Conservation (phyloP, 92 coral and sea anemone genomes). For the Metridium senile region DNA sequence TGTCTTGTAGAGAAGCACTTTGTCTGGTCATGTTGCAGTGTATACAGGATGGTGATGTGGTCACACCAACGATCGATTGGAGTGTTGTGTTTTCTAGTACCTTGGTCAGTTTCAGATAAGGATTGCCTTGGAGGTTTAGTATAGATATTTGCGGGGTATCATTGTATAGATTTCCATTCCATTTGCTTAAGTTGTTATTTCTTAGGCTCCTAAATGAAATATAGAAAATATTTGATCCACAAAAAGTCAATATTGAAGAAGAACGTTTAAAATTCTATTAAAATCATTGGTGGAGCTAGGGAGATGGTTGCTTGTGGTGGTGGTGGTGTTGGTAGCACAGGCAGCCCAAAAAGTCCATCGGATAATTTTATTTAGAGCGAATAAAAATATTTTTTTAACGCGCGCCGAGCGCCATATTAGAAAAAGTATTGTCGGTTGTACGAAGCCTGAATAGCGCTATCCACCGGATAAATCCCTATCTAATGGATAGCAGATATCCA, state of each 20-base stretch:
- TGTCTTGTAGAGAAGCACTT: conserved; percentile 12
- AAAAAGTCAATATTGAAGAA: no score
- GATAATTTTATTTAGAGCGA: no score
- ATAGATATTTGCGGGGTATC: conserved; percentile 34
- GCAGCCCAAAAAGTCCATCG: no score
- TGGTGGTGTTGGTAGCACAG: no score
- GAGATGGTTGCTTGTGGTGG: no score
- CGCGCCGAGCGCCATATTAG: no score
- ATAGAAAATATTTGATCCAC: not conserved
- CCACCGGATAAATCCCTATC: no score
- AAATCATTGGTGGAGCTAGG: not conserved
- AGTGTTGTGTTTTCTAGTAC: conserved; percentile 40
- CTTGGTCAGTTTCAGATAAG: conserved; percentile 6
- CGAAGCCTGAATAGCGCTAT: no score
- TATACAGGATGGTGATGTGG: conserved; percentile 34
- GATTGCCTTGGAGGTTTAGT: conserved; percentile 41
- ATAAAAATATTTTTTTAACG: no score
- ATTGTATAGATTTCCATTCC: conserved; percentile 31
- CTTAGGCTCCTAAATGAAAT: conserved; percentile 35
- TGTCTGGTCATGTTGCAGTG: conserved; percentile 42
- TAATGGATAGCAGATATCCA: no score
- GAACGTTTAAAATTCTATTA: no score
- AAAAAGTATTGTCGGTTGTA: no score
- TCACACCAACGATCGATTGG: conserved; percentile 23
- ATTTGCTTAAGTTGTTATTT: conserved; percentile 35